These are phyloP conservation scores for Phalacrocorax pelagicus DNA, from an alignment of 2,113 vertebrate genomes.

Conservation along the genomic window DNA sequence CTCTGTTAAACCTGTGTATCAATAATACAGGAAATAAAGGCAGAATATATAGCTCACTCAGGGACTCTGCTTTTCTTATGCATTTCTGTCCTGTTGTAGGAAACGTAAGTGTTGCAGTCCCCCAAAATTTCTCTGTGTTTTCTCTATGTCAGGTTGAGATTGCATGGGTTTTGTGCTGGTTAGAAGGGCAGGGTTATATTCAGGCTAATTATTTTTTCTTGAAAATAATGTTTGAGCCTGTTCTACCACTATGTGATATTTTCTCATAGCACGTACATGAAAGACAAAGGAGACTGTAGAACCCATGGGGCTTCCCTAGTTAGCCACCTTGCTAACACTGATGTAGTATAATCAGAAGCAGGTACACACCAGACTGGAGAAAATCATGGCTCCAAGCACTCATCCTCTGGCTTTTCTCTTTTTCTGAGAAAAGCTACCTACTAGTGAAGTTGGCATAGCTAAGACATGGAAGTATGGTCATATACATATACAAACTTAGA, in stretches of 20 bases:
- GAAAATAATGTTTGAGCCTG: neutral
- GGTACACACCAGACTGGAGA: neutral
- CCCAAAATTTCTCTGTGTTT: neutral
- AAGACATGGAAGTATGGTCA: neutral
- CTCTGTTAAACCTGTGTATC: neutral
- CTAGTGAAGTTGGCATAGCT: neutral
- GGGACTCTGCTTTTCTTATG: neutral
- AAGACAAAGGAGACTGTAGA: neutral
- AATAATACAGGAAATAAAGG: conserved; percentile 14
- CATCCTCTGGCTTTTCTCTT: neutral
- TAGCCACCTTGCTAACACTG: neutral
- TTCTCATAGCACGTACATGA: neutral
- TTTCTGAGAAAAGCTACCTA: neutral
- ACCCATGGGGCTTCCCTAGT: neutral
- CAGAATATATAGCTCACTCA: neutral
- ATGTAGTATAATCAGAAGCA: conserved; percentile 2
- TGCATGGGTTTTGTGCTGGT: neutral
- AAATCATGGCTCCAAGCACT: neutral
- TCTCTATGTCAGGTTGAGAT: neutral
- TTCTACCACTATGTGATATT: neutral
- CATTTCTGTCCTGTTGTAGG: neutral
- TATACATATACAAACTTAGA: neutral
- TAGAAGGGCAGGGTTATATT: neutral
- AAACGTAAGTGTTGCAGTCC: neutral
- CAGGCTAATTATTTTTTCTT: neutral